Percentiles rank a stretch among this genome's conserved stretches.
Evolutionary conservation across 2,113 vertebrate genomes (phyloP).

Genomic region (Lophotis ruficrista): DNA sequence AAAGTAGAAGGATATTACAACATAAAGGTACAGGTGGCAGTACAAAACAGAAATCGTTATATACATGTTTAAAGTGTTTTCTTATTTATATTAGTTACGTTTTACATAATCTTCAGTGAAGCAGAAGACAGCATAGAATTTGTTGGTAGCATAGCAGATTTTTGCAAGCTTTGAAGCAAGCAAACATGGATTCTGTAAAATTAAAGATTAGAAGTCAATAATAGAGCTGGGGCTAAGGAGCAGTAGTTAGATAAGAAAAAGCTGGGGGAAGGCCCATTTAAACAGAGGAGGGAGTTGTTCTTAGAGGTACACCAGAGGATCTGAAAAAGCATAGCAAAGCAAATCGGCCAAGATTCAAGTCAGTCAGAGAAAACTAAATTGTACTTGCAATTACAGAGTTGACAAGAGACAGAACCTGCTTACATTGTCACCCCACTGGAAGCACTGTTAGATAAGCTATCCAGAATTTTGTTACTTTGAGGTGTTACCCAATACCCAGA

Average conservation of each 20-base stretch:
- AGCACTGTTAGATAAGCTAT: background rate
- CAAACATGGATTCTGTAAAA: background rate
- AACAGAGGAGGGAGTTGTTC: background rate
- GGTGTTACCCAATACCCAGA: background rate
- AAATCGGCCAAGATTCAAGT: background rate
- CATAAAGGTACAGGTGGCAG: background rate
- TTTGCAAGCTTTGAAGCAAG: background rate
- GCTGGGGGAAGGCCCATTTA: rapidly evolving
- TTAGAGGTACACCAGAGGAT: background rate
- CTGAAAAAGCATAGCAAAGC: background rate
- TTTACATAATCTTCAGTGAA: background rate
- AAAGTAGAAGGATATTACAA: background rate
- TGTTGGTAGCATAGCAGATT: background rate
- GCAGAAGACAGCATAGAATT: background rate
- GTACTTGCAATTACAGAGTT: background rate
- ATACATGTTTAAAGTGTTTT: background rate
- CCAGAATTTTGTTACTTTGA: background rate
- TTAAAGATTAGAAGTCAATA: background rate
- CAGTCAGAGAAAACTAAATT: background rate
- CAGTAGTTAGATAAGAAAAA: background rate
- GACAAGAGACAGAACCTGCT: background rate
- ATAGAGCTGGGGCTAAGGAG: background rate
- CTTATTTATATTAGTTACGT: background rate
- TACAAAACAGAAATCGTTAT: background rate
- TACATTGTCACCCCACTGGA: background rate